Base-by-base conservation (phyloP, 2,888 invertebrate species). In the Epistrophe grossulariae region DNA sequence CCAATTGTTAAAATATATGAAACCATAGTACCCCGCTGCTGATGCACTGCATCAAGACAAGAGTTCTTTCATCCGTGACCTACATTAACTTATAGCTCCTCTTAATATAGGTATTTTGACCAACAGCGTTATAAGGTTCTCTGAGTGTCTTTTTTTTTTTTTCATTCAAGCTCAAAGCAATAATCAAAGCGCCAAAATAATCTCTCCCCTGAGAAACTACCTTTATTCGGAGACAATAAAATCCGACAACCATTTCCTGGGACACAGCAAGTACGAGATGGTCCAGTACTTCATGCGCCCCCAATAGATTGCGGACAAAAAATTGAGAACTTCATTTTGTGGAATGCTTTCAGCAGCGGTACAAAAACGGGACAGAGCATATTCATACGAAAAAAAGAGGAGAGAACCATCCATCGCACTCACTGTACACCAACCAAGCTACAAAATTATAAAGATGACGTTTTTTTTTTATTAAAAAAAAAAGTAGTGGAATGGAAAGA, bases 241-340 rank as follows among this genome's bases (percentile, higher is more conserved):
- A 11, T 24, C 40, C 24, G 24, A 0, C 11, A 55, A 55, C 15
- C n/a, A 55, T n/a, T 55, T 55, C 28, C 55, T 55, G 52, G 13
- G 7, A n/a, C 28, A 19, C n/a, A 50, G 55, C 19, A 5, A 35
- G 35, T 15, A 17, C 35, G 35, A 38, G 62, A 24, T n/a, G 40
- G 24, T 62, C 72, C 83, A 76, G 43, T 9, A 35, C 5, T 59
- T 82, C 19, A 83, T 87, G 87, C 4, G 74, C 83, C 79, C 87
- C 87, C 71, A 74, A 62, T 87, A 79, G 68, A 83, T 82, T 87
- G 87, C 87, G 83, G 87, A 87, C 87, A 87, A 87, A 83, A 87
- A 87, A 87, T 87, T 87, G 87, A 87, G 87, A 87, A 87, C 82
- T 83, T 83, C 82, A 87, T 83, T 87, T 82, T 83, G 87, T 83